Base-by-base conservation (phyloP, 2,797 vertebrate species). In the Echiichthys vipera region DNA sequence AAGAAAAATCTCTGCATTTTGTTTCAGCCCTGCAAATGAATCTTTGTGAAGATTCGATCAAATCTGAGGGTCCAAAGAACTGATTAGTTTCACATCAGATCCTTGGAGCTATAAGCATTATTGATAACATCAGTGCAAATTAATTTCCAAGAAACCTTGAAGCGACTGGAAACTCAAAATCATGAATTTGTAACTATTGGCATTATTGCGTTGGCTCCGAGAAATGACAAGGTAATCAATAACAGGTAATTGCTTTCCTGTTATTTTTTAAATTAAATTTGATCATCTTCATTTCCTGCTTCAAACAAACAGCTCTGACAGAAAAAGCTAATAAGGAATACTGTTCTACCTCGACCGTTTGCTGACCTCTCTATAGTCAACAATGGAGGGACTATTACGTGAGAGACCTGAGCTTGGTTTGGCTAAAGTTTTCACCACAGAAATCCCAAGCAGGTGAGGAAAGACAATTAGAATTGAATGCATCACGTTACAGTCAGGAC, bases 221-320 rank as follows among this genome's bases (percentile, higher is more conserved):
- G 47, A 51, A 65, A 83, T 56, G n/a, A n/a, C n/a, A n/a, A n/a
- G n/a, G 22, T 36, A 25, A 66, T 71, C 40, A 69, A 20, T 59
- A 76, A 71, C 43, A 63, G 43, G 29, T 64, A 40, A 71, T 76
- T 78, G 72, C 39, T 71, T 80, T 74, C n/a, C 50, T 42, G 32
- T 64, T 57, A 17, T 17, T 32, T 29, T 69, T 13, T 32, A 11
- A 20, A 29, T 36, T 42, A 53, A 17, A 76, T 57, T 39, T 45
- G 13, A 55, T 62, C 0, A 5, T 29, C 55, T 68, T 64, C 36
- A 29, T 80, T 77, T 71, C 20, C 47, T 20, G 15, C 39, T 53
- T 69, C 39, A 65, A 50, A 69, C 27, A 58, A 43, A 53, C 34
- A 15, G 22, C 64, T 64, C 18, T 71, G 27, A 68, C 0, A 39